phyloP scores from a whole-genome alignment of 64 coral and sea anemone species.

The Montipora efflorescens region DNA sequence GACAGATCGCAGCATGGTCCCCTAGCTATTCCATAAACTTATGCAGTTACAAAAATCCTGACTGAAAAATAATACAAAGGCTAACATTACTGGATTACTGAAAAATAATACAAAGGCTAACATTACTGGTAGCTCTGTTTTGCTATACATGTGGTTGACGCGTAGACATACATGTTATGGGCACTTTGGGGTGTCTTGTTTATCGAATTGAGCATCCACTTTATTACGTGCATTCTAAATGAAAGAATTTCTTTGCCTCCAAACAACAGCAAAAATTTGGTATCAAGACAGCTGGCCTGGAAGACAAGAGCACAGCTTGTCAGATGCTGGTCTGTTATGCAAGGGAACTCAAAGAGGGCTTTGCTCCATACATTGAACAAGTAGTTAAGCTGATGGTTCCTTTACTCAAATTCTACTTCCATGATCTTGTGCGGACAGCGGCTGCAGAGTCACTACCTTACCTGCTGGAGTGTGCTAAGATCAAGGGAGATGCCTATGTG shows the following conservation, averaged over 20 bases:
- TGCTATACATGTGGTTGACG: no score
- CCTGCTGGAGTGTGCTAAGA: slow-evolving; percentile 83
- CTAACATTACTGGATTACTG: no score
- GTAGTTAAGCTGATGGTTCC: slow-evolving; percentile 98
- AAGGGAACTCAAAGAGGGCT: slow-evolving; percentile 93
- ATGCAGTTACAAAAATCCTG: no score
- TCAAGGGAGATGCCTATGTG: slow-evolving; percentile 92
- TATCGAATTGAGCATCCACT: no score
- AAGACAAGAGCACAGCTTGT: slow-evolving; percentile 99
- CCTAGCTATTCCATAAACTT: no score
- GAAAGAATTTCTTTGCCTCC: not conserved
- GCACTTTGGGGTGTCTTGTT: no score
- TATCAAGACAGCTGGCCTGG: slow-evolving; percentile 97
- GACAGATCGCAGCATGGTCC: no score
- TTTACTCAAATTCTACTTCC: slow-evolving; percentile 97
- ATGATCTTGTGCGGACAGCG: slow-evolving; percentile 96
- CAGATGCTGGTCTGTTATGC: slow-evolving; percentile 99
- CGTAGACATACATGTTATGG: no score
- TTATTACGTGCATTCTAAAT: not conserved
- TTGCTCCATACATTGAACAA: slow-evolving; percentile 93
- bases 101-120: no score
- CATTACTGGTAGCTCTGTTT: no score
- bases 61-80: no score
- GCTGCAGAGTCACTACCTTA: slow-evolving; percentile 92
- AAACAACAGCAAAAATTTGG: slow-evolving; percentile 94